Base-by-base conservation (phyloP, 2,113 vertebrate species). In the Chamaetylas fuelleborni region DNA sequence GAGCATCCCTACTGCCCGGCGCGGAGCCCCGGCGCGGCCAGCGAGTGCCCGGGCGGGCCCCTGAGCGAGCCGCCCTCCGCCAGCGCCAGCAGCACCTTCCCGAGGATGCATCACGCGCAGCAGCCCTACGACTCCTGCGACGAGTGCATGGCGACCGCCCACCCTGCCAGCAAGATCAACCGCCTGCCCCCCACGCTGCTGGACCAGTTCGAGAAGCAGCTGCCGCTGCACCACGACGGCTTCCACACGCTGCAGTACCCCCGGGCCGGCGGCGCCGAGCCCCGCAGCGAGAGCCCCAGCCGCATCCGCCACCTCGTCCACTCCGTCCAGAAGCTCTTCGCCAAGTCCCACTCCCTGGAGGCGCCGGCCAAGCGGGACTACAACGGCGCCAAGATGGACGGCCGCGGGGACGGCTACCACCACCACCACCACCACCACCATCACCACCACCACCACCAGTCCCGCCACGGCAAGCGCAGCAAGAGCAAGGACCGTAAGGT, bases 231-330 rank as follows among this genome's bases (percentile, higher is more conserved):
- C 79, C 99, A 99, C n/a, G 99, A 99, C 83, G 99, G 99, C 96
- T 99, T 99, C 97, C 99, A 99, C 97, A 99, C 99, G 1, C 97
- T 99, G 91, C 99, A 99, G 95, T 99, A 99, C 98, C 99, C 99
- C 64, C 99, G 99, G 92, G 97, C 98, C 33, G 97, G 98, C 86
- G 98, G 98, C 36, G 98, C 99, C 24, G 99, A 98, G 85, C 93
- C 99, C 97, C 99, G 99, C 82, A 99, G 99, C 13, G 99, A 99
- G 97, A 99, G 99, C 95, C 99, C 99, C 86, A 99, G 99, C 61
- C 99, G 99, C 81, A 99, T 99, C 94, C 99, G 99, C 40, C 99
- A 99, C 98, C 98, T 99, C 92, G 99, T 99, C 87, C 99, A 99
- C 98, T 99, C 99, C 1, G 99, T 99, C 72, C 99, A 99, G 98